Conservation (phyloP, 2,888 invertebrate genomes). For the Biston stratarius region DNA sequence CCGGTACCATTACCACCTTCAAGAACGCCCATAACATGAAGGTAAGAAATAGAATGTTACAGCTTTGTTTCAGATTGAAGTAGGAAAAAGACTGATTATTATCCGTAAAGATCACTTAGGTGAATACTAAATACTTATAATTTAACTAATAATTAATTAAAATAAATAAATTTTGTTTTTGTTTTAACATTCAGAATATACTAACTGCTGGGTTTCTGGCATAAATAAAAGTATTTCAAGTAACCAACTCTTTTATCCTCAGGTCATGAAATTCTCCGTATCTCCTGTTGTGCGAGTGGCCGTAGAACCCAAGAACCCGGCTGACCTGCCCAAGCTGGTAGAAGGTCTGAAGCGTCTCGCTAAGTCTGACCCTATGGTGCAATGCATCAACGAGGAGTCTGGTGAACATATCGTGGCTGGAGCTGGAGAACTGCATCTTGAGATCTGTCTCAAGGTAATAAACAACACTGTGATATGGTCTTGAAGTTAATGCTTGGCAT, state of each 20-base stretch:
- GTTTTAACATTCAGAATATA: too few relatives aligned
- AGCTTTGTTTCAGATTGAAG: too few relatives aligned
- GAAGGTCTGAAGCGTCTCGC: conserved; percentile 99
- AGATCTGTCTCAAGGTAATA: conserved; percentile 97
- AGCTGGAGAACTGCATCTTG: conserved; percentile 99
- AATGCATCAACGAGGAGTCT: conserved; percentile 99
- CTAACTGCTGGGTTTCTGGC: too few relatives aligned
- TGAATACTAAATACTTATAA: too few relatives aligned
- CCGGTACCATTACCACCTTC: conserved; percentile 99
- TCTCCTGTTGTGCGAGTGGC: conserved; percentile 99
- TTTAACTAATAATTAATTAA: too few relatives aligned
- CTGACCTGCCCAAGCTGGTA: conserved; percentile 99
- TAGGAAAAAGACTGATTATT: too few relatives aligned
- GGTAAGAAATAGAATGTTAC: conserved; percentile 61
- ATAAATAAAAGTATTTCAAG: neutral
- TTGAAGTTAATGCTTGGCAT: neutral
- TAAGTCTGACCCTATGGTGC: conserved; percentile 99
- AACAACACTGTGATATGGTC: neutral
- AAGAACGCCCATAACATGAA: conserved; percentile 99
- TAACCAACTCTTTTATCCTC: conserved; percentile 42
- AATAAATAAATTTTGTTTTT: too few relatives aligned
- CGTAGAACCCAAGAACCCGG: conserved; percentile 99
- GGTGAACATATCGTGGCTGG: conserved; percentile 99
- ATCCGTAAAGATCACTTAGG: too few relatives aligned
- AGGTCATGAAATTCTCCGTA: conserved; percentile 99